A percentile compares a stretch with the other conserved stretches of the same genome.
Evolutionary conservation across 1,140 invertebrate genomes (phyloP).

Genomic region (Drosophila eugracilis): DNA sequence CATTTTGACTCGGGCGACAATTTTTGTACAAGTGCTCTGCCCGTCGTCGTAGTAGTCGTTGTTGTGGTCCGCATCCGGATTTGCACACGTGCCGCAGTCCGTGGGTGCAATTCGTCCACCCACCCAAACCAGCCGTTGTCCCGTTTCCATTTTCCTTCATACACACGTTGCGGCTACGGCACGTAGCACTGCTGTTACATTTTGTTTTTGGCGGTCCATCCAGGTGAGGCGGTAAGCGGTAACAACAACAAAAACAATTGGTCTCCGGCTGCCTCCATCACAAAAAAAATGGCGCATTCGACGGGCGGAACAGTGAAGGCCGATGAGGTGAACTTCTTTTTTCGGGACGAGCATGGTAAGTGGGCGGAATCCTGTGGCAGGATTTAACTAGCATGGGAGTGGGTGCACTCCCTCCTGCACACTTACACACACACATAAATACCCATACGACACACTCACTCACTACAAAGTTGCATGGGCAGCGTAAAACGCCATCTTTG

Average conservation of each 20-base stretch:
- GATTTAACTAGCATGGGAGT: conserved; percentile 3
- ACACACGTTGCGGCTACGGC: conserved; percentile 61
- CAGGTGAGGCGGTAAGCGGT: conserved; percentile 29
- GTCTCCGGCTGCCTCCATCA: conserved; percentile 19
- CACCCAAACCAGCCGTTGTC: conserved; percentile 9
- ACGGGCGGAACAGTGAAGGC: conserved; percentile 58
- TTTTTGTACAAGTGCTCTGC: conserved; percentile 40
- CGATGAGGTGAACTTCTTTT: conserved; percentile 80
- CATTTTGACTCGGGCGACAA: conserved; percentile 76
- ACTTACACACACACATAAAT: conserved; percentile 4
- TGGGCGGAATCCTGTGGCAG: conserved; percentile 25
- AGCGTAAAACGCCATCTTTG: conserved; percentile 78
- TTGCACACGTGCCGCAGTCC: conserved; percentile 16
- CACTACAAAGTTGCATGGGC: conserved; percentile 71
- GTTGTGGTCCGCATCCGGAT: conserved; percentile 20
- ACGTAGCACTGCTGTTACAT: conserved; percentile 24
- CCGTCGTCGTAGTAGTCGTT: conserved; percentile 6
- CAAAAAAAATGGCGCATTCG: conserved; percentile 81
- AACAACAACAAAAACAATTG: conserved; percentile 25
- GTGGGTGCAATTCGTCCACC: conserved; percentile 25
- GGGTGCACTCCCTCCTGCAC: conserved; percentile 2
- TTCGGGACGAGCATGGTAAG: conserved; percentile 81
- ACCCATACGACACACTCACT: conserved; percentile 9
- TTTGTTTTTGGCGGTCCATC: conserved; percentile 54
- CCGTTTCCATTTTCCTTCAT: conserved; percentile 6